A percentile compares a stretch with the other conserved stretches of the same genome.
Evolutionary conservation across 2,888 invertebrate genomes (phyloP).

Genomic region (Hirtodrosophila confusa): DNA sequence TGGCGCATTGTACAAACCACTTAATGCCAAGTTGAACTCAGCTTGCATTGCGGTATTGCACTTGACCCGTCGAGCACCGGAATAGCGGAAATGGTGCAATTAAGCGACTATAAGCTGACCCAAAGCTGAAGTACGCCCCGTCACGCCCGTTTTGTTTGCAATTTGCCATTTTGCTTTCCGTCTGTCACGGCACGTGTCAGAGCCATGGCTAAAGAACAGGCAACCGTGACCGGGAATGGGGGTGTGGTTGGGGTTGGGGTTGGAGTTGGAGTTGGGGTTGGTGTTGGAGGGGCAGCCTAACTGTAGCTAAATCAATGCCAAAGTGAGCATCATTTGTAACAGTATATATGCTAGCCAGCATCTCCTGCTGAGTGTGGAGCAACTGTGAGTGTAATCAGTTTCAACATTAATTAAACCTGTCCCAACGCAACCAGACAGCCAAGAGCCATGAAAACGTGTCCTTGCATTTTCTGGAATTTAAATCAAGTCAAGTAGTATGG

Average conservation of each 20-base stretch:
- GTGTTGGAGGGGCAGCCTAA: background rate
- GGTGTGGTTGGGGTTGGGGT: background rate
- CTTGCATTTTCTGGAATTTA: conserved; percentile 43
- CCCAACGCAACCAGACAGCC: conserved; percentile 46
- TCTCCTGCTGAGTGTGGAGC: conserved; percentile 10
- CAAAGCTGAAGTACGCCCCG: conserved; percentile 40
- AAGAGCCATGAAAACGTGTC: conserved; percentile 50
- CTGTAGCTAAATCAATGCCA: conserved; percentile 66
- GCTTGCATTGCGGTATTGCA: conserved; percentile 39
- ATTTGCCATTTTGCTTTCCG: conserved; percentile 46
- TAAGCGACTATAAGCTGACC: conserved; percentile 73
- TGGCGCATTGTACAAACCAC: conserved; percentile 14
- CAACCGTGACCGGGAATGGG: no score
- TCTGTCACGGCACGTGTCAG: conserved; percentile 29
- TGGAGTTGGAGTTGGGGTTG: background rate
- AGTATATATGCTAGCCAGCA: conserved; percentile 22
- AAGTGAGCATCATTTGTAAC: conserved; percentile 58
- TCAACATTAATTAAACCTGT: conserved; percentile 72
- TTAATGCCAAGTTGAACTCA: conserved; percentile 31
- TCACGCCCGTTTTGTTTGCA: conserved; percentile 38
- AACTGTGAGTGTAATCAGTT: conserved; percentile 53
- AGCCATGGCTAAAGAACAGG: background rate
- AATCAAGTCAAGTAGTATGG: conserved; percentile 11
- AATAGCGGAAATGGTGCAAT: conserved; percentile 67
- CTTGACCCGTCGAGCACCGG: conserved; percentile 34